Conservation (phyloP, 2,113 vertebrate species). For the Eonycteris spelaea region DNA sequence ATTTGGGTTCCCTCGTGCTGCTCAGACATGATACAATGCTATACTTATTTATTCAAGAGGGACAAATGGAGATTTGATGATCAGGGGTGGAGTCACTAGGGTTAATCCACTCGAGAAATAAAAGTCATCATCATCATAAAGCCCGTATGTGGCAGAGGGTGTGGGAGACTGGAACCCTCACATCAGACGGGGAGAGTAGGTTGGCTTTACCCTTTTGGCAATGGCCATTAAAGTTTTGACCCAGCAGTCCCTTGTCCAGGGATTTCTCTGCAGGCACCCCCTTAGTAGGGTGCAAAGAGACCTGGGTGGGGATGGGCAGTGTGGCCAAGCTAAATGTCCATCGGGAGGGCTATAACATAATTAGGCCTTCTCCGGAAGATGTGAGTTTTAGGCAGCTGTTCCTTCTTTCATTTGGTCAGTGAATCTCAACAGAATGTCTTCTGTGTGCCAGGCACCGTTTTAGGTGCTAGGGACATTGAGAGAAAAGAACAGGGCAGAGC, state of each 20-base stretch:
- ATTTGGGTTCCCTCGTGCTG: background rate
- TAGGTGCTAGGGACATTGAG: background rate
- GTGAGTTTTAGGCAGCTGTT: background rate
- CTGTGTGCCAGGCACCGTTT: background rate
- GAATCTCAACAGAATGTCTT: background rate
- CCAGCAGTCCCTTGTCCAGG: background rate
- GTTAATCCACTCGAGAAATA: background rate
- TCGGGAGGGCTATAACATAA: background rate
- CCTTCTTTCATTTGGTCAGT: accelerated
- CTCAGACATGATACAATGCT: background rate
- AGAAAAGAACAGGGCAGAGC: background rate
- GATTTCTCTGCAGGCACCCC: background rate
- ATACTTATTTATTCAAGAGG: background rate
- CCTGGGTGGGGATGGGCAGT: too few relatives aligned
- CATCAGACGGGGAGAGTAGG: accelerated
- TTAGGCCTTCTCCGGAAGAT: background rate
- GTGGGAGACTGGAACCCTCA: background rate
- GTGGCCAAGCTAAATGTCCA: background rate
- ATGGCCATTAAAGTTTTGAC: background rate
- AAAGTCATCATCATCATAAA: background rate
- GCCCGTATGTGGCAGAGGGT: background rate
- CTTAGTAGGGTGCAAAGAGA: too few relatives aligned
- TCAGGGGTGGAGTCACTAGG: background rate
- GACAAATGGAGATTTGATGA: background rate
- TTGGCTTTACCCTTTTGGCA: background rate